Percentiles rank a stretch among this genome's conserved stretches.
phyloP scores from a whole-genome alignment of 2,113 vertebrate species.

The Isurus oxyrinchus region DNA sequence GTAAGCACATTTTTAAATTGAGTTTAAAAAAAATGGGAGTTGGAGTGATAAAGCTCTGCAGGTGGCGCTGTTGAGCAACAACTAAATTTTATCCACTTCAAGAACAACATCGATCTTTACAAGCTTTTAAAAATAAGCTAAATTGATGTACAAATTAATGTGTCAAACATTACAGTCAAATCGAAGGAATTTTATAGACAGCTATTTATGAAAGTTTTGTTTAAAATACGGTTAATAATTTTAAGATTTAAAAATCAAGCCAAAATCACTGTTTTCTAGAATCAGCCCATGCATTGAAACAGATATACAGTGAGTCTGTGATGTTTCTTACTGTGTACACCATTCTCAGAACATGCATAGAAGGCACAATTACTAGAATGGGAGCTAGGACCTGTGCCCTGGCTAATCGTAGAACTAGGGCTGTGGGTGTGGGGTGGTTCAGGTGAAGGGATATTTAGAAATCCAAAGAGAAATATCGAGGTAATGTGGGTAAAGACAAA shows the following conservation, averaged over 20 bases:
- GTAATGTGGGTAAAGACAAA: too few relatives aligned
- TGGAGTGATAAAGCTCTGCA: too few relatives aligned
- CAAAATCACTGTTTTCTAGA: too few relatives aligned
- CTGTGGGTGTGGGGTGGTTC: too few relatives aligned
- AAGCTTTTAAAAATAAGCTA: not conserved
- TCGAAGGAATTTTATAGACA: not conserved
- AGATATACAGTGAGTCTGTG: not conserved
- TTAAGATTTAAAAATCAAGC: not conserved
- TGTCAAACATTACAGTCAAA: not conserved
- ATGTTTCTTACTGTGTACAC: not conserved
- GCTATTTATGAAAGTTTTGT: not conserved
- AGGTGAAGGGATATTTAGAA: too few relatives aligned
- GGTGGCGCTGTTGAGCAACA: not conserved
- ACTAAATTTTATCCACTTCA: not conserved
- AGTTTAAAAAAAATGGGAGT: too few relatives aligned
- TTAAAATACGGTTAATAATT: not conserved
- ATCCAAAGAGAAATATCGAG: too few relatives aligned
- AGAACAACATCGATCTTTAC: not conserved
- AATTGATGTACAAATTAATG: not conserved
- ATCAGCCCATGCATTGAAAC: not conserved
- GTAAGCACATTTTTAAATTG: too few relatives aligned
- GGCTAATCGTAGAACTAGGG: too few relatives aligned
- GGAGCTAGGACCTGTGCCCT: too few relatives aligned
- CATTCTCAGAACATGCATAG: not conserved
- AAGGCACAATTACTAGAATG: too few relatives aligned